These are phyloP conservation scores for Odontocerum albicorne DNA, from an alignment of 2,888 invertebrate genomes.

Conservation along the genomic window DNA sequence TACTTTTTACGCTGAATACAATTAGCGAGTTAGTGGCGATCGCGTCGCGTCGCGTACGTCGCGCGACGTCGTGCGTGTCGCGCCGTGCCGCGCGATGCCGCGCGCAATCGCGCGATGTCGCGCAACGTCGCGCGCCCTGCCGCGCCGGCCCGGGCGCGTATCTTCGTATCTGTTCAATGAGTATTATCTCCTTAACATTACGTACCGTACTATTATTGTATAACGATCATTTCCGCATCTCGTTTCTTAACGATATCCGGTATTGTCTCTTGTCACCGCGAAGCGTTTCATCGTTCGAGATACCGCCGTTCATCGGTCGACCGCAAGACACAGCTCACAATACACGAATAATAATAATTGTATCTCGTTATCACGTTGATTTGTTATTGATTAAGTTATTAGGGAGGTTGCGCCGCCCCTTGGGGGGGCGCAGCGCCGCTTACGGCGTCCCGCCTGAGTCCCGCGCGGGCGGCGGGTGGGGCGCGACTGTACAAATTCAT, in stretches of 20 bases:
- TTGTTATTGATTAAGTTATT: conserved; percentile 26
- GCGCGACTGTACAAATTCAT: conserved; percentile 36
- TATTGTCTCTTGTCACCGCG: conserved; percentile 26
- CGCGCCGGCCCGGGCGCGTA: conserved; percentile 6
- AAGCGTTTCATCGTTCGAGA: conserved; percentile 20
- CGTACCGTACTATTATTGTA: conserved; percentile 32
- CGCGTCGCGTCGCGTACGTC: conserved; percentile 12
- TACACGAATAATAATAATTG: conserved; percentile 26
- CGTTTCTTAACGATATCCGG: conserved; percentile 27
- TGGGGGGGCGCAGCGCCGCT: conserved; percentile 40
- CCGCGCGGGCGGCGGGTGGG: conserved; percentile 43
- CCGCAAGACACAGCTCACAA: conserved; percentile 33
- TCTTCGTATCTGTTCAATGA: conserved; percentile 21
- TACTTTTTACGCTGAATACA: not conserved
- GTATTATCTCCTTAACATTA: conserved; percentile 28
- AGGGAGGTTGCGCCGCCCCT: conserved; percentile 38
- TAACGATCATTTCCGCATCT: conserved; percentile 31
- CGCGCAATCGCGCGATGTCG: not conserved
- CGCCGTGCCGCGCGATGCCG: not conserved
- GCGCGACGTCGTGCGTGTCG: conserved; percentile 2
- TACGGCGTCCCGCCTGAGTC: conserved; percentile 45
- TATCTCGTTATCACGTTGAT: conserved; percentile 31
- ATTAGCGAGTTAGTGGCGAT: conserved; percentile 22
- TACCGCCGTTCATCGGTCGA: conserved; percentile 31
- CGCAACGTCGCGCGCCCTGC: not conserved